These are phyloP conservation scores for Artibeus jamaicensis DNA, from an alignment of 2,797 vertebrate genomes.

Conservation along the genomic window DNA sequence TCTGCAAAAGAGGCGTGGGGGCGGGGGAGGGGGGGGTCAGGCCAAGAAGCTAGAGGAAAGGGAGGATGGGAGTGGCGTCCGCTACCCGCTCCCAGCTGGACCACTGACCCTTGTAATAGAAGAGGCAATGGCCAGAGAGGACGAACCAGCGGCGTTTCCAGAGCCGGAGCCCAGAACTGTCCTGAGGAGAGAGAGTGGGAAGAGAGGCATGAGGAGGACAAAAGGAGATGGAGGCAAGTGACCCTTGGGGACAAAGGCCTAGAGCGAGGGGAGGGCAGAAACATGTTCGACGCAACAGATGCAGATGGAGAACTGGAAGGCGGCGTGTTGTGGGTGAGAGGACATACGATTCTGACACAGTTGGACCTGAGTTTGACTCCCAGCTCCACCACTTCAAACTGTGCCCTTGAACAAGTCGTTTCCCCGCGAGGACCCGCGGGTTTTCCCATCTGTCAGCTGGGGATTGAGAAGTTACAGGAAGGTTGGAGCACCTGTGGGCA, in stretches of 20 bases:
- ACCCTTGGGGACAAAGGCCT: neutral
- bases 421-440: neutral
- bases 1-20: slow-evolving; percentile 79
- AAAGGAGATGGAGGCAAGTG: neutral
- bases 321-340: neutral
- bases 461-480: neutral
- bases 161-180: slow-evolving; percentile 91
- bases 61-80: neutral
- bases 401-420: neutral
- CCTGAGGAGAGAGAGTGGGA: slow-evolving; percentile 80
- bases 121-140: slow-evolving; percentile 92
- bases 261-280: neutral
- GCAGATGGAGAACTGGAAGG: neutral
- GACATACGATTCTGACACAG: neutral
- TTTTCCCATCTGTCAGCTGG: neutral
- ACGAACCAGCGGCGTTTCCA: slow-evolving; percentile 97
- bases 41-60: neutral
- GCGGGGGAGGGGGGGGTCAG: no score
- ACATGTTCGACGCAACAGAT: neutral
- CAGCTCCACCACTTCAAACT: neutral
- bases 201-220: neutral
- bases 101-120: slow-evolving; percentile 92
- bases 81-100: neutral
- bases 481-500: neutral
- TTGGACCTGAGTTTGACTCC: neutral